A percentile compares a stretch with the other conserved stretches of the same genome.
phyloP scores from a whole-genome alignment of 2,797 vertebrate species.

The Platyrinchus mystaceus region DNA sequence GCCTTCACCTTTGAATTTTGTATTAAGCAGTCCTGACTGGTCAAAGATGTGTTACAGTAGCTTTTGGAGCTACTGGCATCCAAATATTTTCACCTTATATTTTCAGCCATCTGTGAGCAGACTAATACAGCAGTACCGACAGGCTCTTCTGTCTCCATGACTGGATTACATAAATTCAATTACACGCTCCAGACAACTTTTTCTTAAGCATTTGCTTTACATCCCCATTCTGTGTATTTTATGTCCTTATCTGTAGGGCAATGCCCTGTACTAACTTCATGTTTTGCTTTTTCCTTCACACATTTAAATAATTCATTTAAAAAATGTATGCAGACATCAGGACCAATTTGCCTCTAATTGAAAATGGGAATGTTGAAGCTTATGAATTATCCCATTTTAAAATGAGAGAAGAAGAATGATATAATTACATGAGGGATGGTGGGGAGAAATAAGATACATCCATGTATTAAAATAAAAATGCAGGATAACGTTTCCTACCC shows the following conservation, averaged over 20 bases:
- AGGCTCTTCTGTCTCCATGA: background rate
- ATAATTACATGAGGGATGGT: rapidly evolving
- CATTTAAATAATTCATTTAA: background rate
- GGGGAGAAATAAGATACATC: background rate
- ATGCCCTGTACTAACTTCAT: rapidly evolving
- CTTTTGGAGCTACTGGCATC: background rate
- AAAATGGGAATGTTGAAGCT: background rate
- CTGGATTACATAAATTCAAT: background rate
- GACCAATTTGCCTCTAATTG: background rate
- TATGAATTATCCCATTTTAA: background rate
- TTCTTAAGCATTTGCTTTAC: background rate
- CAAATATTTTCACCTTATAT: background rate
- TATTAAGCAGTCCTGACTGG: background rate
- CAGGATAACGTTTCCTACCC: background rate
- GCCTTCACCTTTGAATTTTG: background rate
- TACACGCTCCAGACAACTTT: background rate
- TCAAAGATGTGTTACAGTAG: background rate
- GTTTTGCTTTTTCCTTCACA: background rate
- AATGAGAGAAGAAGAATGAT: background rate
- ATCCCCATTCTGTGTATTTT: background rate
- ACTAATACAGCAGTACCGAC: background rate
- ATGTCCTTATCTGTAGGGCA: background rate
- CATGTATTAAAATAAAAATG: background rate
- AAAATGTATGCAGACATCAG: background rate
- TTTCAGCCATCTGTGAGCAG: conserved; percentile 15